Evolutionary conservation across 2,888 invertebrate genomes (phyloP).

Genomic region (Gymnocheta viridis): DNA sequence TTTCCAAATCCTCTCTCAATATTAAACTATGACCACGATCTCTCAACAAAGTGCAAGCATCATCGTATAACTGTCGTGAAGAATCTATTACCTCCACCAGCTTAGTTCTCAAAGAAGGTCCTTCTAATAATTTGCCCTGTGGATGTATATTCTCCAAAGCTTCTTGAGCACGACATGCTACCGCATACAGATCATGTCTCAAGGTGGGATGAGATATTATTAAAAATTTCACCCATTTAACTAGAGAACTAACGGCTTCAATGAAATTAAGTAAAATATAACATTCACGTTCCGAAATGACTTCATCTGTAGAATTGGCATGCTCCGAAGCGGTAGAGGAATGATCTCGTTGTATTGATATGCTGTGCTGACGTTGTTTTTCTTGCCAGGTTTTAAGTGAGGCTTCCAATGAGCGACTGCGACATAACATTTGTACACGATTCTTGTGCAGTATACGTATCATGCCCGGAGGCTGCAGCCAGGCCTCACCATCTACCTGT

Average conservation of each 20-base stretch:
- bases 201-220: slow-evolving; percentile 87
- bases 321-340: slow-evolving; percentile 81
- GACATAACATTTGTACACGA: slow-evolving; percentile 96
- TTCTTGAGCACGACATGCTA: slow-evolving; percentile 88
- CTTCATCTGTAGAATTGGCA: slow-evolving; percentile 80
- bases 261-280: slow-evolving; percentile 88
- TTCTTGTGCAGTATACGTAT: slow-evolving; percentile 98
- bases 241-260: slow-evolving; percentile 91
- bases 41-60: slow-evolving; percentile 87
- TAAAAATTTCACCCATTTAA: slow-evolving; percentile 90
- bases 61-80: slow-evolving; percentile 86
- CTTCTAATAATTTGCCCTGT: slow-evolving; percentile 90
- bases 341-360: slow-evolving; percentile 82
- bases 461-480: slow-evolving; percentile 98
- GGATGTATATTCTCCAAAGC: slow-evolving; percentile 90
- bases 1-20: slow-evolving; percentile 86
- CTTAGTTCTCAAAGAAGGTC: slow-evolving; percentile 88
- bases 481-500: slow-evolving; percentile 98
- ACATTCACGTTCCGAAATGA: slow-evolving; percentile 82
- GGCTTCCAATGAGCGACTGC: slow-evolving; percentile 94
- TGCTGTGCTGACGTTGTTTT: slow-evolving; percentile 86
- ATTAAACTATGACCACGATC: slow-evolving; percentile 87
- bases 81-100: slow-evolving; percentile 85
- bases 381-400: slow-evolving; percentile 94
- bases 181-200: slow-evolving; percentile 88